phyloP scores from a whole-genome alignment of 2,113 vertebrate genomes.

The Hippoglossus stenolepis region DNA sequence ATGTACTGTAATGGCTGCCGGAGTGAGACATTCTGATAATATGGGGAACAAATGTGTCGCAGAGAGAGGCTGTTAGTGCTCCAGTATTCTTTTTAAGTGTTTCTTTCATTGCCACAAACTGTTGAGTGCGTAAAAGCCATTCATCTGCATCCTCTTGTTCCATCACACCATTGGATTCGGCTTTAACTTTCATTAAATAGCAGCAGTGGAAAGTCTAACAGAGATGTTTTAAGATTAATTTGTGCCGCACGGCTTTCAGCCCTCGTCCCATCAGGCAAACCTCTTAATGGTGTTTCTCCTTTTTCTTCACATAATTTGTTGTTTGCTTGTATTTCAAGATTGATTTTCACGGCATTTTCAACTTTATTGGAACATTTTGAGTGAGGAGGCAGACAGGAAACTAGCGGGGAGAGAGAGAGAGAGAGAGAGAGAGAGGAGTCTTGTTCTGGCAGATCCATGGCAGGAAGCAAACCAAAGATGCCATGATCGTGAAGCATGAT shows the following conservation, averaged over 20 bases:
- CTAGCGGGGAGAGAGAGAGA: not conserved
- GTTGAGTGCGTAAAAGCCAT: slow-evolving; percentile 38
- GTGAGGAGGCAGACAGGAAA: not conserved
- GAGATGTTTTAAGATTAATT: slow-evolving; percentile 34
- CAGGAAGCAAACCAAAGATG: not conserved
- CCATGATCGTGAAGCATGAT: not conserved
- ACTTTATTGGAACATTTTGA: not conserved
- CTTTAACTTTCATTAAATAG: slow-evolving; percentile 43
- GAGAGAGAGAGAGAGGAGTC: not conserved
- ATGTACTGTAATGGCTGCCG: slow-evolving; percentile 7
- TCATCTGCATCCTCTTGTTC: slow-evolving; percentile 31
- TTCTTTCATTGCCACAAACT: slow-evolving; percentile 25
- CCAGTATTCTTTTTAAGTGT: slow-evolving; percentile 21
- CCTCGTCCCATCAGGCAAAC: not conserved
- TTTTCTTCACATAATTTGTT: slow-evolving; percentile 12
- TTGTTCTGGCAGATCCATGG: not conserved
- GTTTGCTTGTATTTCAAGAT: not conserved
- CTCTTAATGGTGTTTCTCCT: not conserved
- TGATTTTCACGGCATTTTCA: too few species aligned
- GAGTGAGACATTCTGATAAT: slow-evolving; percentile 37
- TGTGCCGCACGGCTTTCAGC: not conserved
- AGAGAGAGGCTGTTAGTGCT: slow-evolving; percentile 8
- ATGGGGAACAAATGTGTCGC: slow-evolving; percentile 28
- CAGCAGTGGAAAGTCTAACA: slow-evolving; percentile 7
- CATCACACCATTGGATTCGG: slow-evolving; percentile 33